Evolutionary conservation across 2,888 invertebrate genomes (phyloP).

Genomic region (Allygus modestus): DNA sequence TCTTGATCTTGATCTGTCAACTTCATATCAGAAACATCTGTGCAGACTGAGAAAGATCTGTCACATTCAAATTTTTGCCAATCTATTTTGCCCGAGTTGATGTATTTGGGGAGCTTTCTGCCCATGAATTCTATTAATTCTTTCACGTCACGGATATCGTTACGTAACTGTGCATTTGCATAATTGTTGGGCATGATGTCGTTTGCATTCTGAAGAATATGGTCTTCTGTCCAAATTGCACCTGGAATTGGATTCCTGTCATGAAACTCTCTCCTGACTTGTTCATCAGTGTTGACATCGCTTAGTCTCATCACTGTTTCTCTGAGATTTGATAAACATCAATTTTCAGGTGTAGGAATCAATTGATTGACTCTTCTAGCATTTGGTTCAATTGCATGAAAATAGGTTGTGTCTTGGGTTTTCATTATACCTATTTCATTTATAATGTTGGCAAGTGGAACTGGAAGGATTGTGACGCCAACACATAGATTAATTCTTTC

Average conservation of each 20-base stretch:
- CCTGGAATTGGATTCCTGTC: neutral
- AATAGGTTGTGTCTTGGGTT: neutral
- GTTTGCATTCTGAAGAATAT: neutral
- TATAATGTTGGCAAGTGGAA: neutral
- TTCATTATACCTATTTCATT: neutral
- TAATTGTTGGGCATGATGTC: neutral
- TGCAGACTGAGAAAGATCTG: neutral
- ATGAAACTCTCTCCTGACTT: neutral
- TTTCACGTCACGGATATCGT: neutral
- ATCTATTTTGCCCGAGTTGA: neutral
- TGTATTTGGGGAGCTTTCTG: conserved; percentile 77
- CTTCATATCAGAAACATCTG: neutral
- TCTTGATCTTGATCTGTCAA: neutral
- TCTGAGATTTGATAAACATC: neutral
- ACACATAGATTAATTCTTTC: neutral
- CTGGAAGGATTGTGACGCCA: neutral
- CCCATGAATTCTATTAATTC: neutral
- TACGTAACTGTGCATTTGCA: neutral
- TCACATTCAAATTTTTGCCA: conserved; percentile 12
- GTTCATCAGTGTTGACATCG: neutral
- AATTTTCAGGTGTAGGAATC: neutral
- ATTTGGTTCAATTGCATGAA: neutral
- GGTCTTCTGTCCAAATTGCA: neutral
- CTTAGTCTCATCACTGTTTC: neutral
- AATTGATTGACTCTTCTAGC: neutral